Base-by-base conservation (phyloP, 2,797 vertebrate genomes). In the Cyclura pinguis region DNA sequence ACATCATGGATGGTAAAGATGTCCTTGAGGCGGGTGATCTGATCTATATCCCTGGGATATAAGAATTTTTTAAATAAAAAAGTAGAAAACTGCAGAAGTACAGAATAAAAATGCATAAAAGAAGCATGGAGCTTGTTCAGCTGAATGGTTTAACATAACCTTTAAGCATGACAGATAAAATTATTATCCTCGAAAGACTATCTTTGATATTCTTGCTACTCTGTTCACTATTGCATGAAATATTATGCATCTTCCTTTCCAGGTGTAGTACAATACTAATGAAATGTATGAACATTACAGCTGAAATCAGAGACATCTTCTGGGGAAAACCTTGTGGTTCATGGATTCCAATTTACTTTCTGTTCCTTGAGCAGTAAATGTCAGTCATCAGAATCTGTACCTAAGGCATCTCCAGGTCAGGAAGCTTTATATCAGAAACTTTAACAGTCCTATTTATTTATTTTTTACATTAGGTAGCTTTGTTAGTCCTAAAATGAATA, bases 211-310 rank as follows among this genome's bases (percentile, higher is more conserved):
- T 80, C 59, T 91, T 86, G 1, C 3, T 59, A 57, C 32, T 73
- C 35, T 1, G 38, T 94, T 95, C 91, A 82, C 6, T 47, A 87
- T 80, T 0, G 0, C 82, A 78, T 89, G 42, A 84, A 94, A 92
- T 80, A 10, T 0, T 84, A 93, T 77, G 55, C 18, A 35, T 67
- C 57, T 85, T 89, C 20, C 77, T 90, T 94, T 42, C 24, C 91
- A 18, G 7, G 67, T 42, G 57, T 85, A 73, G 32, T 9, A 78
- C 6, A n/a, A 16, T 80, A 84, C 89, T 81, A 91, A 9, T 78
- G 83, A 94, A 93, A 93, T 90, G 29, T 82, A 85, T 87, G 50
- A 80, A 93, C 92, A 93, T 91, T 81, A 59, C 0, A 0, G 86
- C 42, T 91, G 24, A 94, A 29, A 86, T 93, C 6, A 59, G 22